These are phyloP conservation scores for Melanotaenia trifasciata DNA, from an alignment of 2,797 vertebrate species.

Conservation along the genomic window DNA sequence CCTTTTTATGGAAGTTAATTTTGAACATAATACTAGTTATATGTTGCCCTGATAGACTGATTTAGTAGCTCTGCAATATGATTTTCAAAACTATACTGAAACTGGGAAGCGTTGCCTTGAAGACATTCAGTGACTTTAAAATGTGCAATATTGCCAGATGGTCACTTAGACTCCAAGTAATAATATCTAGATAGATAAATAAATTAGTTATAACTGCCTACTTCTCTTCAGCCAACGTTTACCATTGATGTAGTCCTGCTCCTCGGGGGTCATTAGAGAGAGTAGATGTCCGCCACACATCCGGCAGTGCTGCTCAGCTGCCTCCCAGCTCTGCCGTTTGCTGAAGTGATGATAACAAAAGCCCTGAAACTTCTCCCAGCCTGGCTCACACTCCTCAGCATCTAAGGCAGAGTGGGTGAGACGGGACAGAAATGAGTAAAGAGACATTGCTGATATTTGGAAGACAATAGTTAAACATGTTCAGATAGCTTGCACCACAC, in stretches of 20 bases:
- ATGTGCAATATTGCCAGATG: neutral
- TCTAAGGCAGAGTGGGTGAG: conserved; percentile 72
- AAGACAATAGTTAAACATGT: neutral
- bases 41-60: neutral
- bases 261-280: conserved; percentile 91
- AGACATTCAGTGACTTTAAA: neutral
- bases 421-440: neutral
- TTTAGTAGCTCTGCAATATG: neutral
- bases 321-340: conserved; percentile 91
- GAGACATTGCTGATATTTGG: fast-evolving
- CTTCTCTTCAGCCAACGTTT: conserved; percentile 3
- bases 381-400: conserved; percentile 83
- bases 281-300: conserved; percentile 88
- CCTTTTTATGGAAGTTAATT: neutral
- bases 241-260: conserved; percentile 94
- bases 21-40: neutral
- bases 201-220: neutral
- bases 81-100: neutral
- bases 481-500: conserved; percentile 67
- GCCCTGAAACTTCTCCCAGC: conserved; percentile 93
- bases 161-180: neutral
- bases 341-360: conserved; percentile 92
- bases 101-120: neutral
- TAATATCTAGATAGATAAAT: neutral
- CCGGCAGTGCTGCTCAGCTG: conserved; percentile 91